Base-by-base conservation (phyloP, 2,888 invertebrate species). In the Hermaeophaga mercurialis region DNA sequence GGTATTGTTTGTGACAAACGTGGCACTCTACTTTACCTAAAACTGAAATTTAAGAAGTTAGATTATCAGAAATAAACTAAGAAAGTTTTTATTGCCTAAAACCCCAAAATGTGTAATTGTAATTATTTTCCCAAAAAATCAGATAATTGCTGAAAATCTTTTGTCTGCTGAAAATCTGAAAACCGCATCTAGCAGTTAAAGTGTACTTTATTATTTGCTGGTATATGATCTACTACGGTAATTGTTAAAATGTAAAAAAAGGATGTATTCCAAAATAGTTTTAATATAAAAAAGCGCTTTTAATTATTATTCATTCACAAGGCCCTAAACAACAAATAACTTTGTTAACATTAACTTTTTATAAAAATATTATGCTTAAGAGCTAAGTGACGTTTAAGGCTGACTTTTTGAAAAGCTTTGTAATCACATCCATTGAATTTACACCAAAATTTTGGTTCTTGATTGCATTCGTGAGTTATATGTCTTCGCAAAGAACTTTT, bases 361-460 rank as follows among this genome's bases (percentile, higher is more conserved):
- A 8, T 19, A 39, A 11, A 31, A 28, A 44, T 24, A 18, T 19
- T 34, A 19, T 50, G 50, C 54, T 45, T 58, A n/a, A 47, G 11
- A 3, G 41, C 18, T n/a, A 46, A 26, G 14, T 60, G 60, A 18
- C 61, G 47, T 28, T 54, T 44, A 4, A 61, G 46, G 14, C 38
- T 47, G 8, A 56, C 52, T 48, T 60, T 60, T 41, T 60, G 60
- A 15, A 45, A 56, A 1, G 59, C 47, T 26, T 36, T 54, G 18
- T 59, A 57, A 0, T 18, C 18, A 36, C 62, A 62, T 11, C 56
- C 56, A 14, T 43, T 24, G 15, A 53, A 26, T 2, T 33, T 11
- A 71, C 89, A 90, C 59, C 86, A 86, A 79, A 89, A 89, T 54
- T 86, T 81, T 0, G 89, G 89, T 60, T 88, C 85, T 72, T 89